These are phyloP conservation scores for Ophion ventricosus DNA, from an alignment of 2,888 invertebrate genomes.

Conservation along the genomic window DNA sequence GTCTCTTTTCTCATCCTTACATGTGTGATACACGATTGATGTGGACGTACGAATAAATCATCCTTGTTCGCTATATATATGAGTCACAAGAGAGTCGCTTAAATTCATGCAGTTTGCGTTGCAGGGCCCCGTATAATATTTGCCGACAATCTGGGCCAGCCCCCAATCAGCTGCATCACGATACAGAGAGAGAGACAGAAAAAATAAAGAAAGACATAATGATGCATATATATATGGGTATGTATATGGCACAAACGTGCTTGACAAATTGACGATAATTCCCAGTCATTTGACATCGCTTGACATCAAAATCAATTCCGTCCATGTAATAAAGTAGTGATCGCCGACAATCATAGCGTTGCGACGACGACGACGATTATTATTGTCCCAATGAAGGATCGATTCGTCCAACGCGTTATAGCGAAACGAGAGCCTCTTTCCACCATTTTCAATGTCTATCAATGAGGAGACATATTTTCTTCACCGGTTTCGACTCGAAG, in stretches of 20 bases:
- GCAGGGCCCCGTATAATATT: constrained; percentile 57
- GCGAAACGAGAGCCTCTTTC: constrained; percentile 64
- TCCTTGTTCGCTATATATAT: constrained; percentile 63
- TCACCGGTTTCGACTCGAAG: not conserved
- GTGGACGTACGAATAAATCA: constrained; percentile 46
- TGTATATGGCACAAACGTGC: constrained; percentile 48
- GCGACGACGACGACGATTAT: constrained; percentile 67
- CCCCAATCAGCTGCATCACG: constrained; percentile 62
- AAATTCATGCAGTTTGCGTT: constrained; percentile 30
- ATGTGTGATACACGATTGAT: constrained; percentile 9
- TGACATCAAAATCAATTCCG: constrained; percentile 82
- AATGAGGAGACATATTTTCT: not conserved
- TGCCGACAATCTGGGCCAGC: constrained; percentile 69
- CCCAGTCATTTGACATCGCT: constrained; percentile 81
- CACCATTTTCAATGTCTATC: not conserved
- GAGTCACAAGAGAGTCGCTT: constrained; percentile 61
- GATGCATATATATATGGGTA: constrained; percentile 12
- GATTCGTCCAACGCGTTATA: constrained; percentile 70
- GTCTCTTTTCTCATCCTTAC: not conserved
- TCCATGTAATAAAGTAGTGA: constrained; percentile 79
- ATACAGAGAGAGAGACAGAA: constrained; percentile 43
- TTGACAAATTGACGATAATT: constrained; percentile 80
- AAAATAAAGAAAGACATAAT: constrained; percentile 25
- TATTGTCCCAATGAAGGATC: constrained; percentile 79
- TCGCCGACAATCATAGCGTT: constrained; percentile 78